These are phyloP conservation scores for Odontocerum albicorne DNA, from an alignment of 2,888 invertebrate genomes.

Conservation along the genomic window DNA sequence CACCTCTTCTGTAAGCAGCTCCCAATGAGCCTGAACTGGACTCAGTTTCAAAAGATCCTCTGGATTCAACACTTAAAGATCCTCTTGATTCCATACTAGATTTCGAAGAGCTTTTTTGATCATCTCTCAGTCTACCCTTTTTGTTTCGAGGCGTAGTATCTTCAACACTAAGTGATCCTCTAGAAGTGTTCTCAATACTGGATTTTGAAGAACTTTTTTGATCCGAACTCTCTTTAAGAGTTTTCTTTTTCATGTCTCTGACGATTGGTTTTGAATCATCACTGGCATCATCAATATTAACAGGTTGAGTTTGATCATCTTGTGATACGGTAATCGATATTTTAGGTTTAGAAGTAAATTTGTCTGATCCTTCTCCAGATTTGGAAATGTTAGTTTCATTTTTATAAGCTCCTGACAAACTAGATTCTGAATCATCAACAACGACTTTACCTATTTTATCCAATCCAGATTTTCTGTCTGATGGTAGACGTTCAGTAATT, in stretches of 20 bases:
- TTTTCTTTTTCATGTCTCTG: constrained; percentile 50
- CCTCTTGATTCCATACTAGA: constrained; percentile 66
- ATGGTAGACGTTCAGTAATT: constrained; percentile 46
- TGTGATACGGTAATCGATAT: constrained; percentile 58
- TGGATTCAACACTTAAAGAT: constrained; percentile 68
- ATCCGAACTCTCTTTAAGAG: constrained; percentile 49
- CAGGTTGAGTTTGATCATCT: constrained; percentile 57
- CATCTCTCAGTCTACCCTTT: constrained; percentile 51
- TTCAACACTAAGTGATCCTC: constrained; percentile 56
- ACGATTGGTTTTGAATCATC: constrained; percentile 48
- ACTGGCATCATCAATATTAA: constrained; percentile 53
- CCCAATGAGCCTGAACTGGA: constrained; percentile 75
- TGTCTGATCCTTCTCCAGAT: constrained; percentile 43
- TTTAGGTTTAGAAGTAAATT: constrained; percentile 54
- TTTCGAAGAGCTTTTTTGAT: constrained; percentile 60
- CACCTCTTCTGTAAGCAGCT: constrained; percentile 66
- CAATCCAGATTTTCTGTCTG: constrained; percentile 49
- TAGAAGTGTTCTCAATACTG: constrained; percentile 58
- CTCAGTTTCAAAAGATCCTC: constrained; percentile 72
- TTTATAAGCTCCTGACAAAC: constrained; percentile 59
- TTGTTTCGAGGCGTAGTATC: constrained; percentile 52
- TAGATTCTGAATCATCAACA: constrained; percentile 62
- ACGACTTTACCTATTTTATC: constrained; percentile 54
- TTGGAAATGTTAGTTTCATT: constrained; percentile 51
- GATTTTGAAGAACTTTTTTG: constrained; percentile 62